A percentile compares a stretch with the other conserved stretches of the same genome.
These are phyloP conservation scores for Neoniphon sammara DNA, from an alignment of 2,797 vertebrate genomes.

Conservation along the genomic window DNA sequence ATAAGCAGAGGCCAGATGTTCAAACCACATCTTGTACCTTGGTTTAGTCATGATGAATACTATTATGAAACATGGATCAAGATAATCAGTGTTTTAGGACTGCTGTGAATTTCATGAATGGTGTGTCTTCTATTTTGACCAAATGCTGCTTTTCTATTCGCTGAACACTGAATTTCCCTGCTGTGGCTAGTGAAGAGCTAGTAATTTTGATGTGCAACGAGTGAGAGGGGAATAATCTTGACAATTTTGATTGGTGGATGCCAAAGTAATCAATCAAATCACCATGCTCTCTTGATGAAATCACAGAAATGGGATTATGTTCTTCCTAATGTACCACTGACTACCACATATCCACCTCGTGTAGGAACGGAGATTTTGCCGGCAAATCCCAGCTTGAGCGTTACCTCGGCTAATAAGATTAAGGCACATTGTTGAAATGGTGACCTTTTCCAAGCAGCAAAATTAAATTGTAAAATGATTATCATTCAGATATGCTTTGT, in stretches of 20 bases:
- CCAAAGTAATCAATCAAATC: background rate
- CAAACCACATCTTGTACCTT: background rate
- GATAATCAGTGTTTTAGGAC: background rate
- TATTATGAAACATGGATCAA: background rate
- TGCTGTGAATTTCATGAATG: background rate
- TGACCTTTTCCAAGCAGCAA: slow-evolving; percentile 45
- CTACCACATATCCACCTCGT: background rate
- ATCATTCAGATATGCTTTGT: slow-evolving; percentile 6
- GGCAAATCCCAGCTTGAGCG: background rate
- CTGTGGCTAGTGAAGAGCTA: background rate
- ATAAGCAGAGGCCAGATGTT: background rate
- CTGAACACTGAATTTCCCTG: too few relatives aligned
- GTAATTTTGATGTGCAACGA: background rate
- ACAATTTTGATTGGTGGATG: too few relatives aligned
- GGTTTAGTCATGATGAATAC: background rate
- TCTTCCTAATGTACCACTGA: background rate
- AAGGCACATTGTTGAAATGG: slow-evolving; percentile 3
- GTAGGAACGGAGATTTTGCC: slow-evolving; percentile 2
- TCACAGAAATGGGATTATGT: slow-evolving; percentile 16
- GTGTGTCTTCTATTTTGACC: background rate
- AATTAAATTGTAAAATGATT: slow-evolving; percentile 35
- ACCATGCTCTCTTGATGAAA: slow-evolving; percentile 25
- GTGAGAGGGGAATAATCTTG: background rate
- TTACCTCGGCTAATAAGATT: slow-evolving; percentile 25
- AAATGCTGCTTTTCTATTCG: background rate